phyloP scores from a whole-genome alignment of 2,797 vertebrate genomes.

The Simalia tracyae region DNA sequence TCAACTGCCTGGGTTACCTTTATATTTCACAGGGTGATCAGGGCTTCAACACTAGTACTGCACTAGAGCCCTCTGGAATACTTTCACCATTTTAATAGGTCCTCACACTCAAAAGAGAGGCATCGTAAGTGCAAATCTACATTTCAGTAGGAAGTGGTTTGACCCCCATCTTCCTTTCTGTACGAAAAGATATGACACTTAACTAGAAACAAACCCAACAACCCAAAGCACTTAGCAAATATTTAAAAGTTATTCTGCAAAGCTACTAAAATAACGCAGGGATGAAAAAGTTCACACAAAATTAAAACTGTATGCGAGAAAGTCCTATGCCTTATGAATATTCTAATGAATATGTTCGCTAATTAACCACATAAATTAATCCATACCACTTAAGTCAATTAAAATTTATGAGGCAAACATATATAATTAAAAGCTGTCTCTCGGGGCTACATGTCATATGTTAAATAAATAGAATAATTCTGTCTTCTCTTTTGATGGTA shows the following conservation, averaged over 20 bases:
- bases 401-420: background rate
- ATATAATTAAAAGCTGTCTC: background rate
- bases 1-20: background rate
- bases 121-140: background rate
- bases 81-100: background rate
- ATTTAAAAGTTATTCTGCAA: background rate
- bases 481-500: background rate
- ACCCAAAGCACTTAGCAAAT: background rate
- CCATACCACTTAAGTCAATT: background rate
- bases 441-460: background rate
- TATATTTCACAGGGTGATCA: background rate
- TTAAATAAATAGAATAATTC: background rate
- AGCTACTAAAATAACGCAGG: background rate
- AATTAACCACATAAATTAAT: background rate
- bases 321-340: background rate
- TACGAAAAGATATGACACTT: background rate
- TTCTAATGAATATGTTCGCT: no score
- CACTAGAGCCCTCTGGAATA: background rate
- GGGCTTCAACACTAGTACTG: background rate
- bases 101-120: background rate
- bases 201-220: background rate
- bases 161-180: background rate
- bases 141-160: background rate
- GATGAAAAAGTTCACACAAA: background rate
- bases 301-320: background rate